Conservation (phyloP, 1,140 invertebrate species). For the Hyles euphorbiae region DNA sequence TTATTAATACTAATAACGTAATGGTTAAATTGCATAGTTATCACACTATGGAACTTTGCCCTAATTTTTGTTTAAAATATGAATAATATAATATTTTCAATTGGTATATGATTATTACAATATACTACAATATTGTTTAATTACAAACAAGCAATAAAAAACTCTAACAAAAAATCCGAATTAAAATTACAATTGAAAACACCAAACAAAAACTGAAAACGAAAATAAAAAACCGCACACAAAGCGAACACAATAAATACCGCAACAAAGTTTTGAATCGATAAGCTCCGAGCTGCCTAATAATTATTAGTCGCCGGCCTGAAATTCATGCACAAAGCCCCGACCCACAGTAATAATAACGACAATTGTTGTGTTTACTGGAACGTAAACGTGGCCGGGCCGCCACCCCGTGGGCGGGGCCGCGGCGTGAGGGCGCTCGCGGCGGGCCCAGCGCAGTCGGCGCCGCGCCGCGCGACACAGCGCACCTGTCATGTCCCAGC, state of each 20-base stretch:
- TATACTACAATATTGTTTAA: too few relatives aligned
- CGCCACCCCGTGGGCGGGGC: slow-evolving; percentile 39
- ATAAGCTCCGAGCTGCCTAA: slow-evolving; percentile 58
- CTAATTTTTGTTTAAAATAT: too few relatives aligned
- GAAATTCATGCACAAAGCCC: slow-evolving; percentile 74
- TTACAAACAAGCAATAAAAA: too few relatives aligned
- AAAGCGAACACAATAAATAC: slow-evolving; percentile 46
- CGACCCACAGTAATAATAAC: slow-evolving; percentile 74
- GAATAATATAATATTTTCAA: too few relatives aligned
- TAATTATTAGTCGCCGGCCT: slow-evolving; percentile 73
- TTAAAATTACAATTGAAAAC: too few relatives aligned
- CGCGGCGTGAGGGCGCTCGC: slow-evolving; percentile 24
- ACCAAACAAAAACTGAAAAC: too few relatives aligned
- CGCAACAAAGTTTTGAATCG: slow-evolving; percentile 65
- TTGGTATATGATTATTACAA: too few relatives aligned
- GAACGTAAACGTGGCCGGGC: slow-evolving; percentile 63
- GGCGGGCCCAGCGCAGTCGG: slow-evolving; percentile 30
- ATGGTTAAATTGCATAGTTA: too few relatives aligned
- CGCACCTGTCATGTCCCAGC: slow-evolving; percentile 59
- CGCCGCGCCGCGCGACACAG: slow-evolving; percentile 48
- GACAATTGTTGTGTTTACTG: slow-evolving; percentile 75
- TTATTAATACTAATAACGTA: too few relatives aligned
- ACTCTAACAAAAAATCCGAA: too few relatives aligned
- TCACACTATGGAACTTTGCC: too few relatives aligned
- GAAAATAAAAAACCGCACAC: slow-evolving; percentile 6